Evolutionary conservation across 2,113 vertebrate species (phyloP).

Genomic region (Cynopterus brachyotis): DNA sequence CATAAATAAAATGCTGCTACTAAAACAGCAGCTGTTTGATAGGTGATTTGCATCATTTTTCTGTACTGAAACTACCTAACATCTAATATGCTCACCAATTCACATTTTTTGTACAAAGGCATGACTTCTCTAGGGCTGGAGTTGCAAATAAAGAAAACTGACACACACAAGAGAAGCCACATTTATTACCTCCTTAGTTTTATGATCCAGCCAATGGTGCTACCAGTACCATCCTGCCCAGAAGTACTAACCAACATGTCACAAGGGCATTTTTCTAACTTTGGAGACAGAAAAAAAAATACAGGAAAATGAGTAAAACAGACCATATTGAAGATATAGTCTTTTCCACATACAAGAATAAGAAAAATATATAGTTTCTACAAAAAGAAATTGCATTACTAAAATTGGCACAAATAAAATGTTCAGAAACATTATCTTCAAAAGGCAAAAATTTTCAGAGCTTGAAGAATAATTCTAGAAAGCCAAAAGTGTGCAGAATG

Average conservation of each 20-base stretch:
- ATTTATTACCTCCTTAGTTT: neutral
- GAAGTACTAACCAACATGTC: neutral
- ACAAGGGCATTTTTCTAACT: neutral
- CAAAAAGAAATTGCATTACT: neutral
- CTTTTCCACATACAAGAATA: neutral
- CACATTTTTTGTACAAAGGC: neutral
- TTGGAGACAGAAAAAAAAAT: neutral
- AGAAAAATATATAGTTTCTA: neutral
- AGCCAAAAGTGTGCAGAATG: neutral
- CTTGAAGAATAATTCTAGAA: neutral
- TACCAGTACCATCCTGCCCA: neutral
- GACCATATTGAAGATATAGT: neutral
- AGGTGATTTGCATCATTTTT: neutral
- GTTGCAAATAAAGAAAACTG: slow-evolving; percentile 1
- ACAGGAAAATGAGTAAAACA: neutral
- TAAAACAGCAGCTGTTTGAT: neutral
- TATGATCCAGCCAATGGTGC: neutral
- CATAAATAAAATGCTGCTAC: neutral
- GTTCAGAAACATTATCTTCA: neutral
- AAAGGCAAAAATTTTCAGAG: neutral
- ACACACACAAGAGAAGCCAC: neutral
- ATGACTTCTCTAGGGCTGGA: neutral
- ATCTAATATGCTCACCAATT: neutral
- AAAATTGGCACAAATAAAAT: neutral
- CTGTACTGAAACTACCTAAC: neutral